phyloP scores from a whole-genome alignment of 2,113 vertebrate species.

The Machaerirhynchus nigripectus region DNA sequence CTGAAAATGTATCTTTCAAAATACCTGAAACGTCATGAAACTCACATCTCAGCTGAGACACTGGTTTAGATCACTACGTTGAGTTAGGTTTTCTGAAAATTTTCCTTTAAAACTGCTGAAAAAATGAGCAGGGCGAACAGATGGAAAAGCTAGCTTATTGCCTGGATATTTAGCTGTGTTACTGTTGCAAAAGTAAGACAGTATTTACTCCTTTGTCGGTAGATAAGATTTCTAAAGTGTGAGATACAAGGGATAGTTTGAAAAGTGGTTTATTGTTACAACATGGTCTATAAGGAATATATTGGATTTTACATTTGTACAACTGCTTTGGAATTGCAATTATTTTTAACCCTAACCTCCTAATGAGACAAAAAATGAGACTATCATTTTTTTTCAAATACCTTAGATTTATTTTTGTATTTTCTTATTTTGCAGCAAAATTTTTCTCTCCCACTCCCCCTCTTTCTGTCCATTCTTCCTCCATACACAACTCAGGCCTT shows the following conservation, averaged over 20 bases:
- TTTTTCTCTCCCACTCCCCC: neutral
- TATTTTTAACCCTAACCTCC: neutral
- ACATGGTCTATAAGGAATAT: neutral
- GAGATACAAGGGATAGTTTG: neutral
- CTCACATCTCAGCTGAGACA: neutral
- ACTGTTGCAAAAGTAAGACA: neutral
- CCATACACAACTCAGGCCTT: neutral
- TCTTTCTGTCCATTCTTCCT: neutral
- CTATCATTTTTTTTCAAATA: neutral
- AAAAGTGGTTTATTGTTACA: neutral
- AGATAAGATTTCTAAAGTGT: neutral
- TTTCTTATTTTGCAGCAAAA: neutral
- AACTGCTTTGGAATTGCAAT: neutral
- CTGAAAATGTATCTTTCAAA: neutral
- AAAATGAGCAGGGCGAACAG: neutral
- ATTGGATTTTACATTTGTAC: neutral
- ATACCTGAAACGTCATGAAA: neutral
- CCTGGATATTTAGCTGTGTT: neutral
- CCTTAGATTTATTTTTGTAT: neutral
- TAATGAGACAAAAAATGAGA: neutral
- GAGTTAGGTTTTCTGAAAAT: neutral
- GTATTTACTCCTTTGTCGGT: neutral
- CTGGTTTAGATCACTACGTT: neutral
- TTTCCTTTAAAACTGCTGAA: neutral
- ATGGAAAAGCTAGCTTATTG: neutral